Conservation (phyloP, 1,140 invertebrate genomes). For the Hylaeus volcanicus region DNA sequence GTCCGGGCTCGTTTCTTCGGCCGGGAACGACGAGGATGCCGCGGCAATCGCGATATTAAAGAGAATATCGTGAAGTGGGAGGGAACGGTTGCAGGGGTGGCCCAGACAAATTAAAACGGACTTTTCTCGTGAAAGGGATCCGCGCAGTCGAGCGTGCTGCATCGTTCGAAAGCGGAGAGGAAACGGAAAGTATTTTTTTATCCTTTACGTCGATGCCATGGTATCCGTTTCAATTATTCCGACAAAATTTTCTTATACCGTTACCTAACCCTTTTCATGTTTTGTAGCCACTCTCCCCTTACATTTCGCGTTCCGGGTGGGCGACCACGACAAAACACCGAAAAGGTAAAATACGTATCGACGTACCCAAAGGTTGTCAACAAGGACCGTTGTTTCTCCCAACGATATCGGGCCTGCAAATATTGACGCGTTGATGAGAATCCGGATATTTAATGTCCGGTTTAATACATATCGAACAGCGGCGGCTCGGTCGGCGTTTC, state of each 20-base stretch:
- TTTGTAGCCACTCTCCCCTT: too few relatives aligned
- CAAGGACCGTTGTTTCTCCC: neutral
- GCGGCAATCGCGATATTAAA: slow-evolving; percentile 32
- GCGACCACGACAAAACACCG: too few relatives aligned
- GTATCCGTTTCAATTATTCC: too few relatives aligned
- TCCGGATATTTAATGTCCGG: slow-evolving; percentile 27
- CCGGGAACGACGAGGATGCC: neutral
- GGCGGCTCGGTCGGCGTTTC: too few relatives aligned
- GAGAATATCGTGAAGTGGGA: neutral
- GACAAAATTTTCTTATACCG: too few relatives aligned
- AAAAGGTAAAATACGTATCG: too few relatives aligned
- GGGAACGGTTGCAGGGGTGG: neutral
- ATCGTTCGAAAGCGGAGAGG: too few relatives aligned
- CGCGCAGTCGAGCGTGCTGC: too few relatives aligned
- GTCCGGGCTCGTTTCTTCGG: neutral
- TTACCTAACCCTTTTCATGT: too few relatives aligned
- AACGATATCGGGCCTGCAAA: neutral
- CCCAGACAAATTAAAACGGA: slow-evolving; percentile 23
- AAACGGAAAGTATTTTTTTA: too few relatives aligned
- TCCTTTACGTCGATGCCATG: too few relatives aligned
- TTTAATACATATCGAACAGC: slow-evolving; percentile 21
- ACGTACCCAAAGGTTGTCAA: neutral
- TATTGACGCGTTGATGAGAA: slow-evolving; percentile 6
- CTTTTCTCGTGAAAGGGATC: neutral
- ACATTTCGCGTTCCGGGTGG: too few relatives aligned